Conservation (phyloP, 2,113 vertebrate genomes). For the Cygnus atratus region DNA sequence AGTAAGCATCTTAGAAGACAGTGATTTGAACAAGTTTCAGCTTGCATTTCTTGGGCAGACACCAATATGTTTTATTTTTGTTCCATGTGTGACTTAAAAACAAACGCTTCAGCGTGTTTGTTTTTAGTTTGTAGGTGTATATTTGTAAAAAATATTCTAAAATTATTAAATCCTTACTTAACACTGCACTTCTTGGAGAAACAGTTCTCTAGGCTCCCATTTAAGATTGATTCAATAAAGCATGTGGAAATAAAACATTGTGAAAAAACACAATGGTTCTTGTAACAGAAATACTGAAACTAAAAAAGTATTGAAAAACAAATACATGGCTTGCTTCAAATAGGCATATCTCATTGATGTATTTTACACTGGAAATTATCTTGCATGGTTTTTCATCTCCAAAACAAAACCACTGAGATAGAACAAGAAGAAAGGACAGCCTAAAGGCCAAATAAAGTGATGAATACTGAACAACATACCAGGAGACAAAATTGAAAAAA, state of each 20-base stretch:
- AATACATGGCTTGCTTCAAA: background rate
- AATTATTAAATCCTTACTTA: background rate
- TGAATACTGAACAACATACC: background rate
- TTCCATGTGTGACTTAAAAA: conserved; percentile 2
- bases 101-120: background rate
- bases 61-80: conserved; percentile 16
- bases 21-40: conserved; percentile 19
- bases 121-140: background rate
- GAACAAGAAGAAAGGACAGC: background rate
- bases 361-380: background rate
- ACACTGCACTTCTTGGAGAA: background rate
- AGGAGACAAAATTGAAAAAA: background rate
- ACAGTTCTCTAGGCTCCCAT: background rate
- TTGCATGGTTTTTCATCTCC: background rate
- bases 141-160: background rate
- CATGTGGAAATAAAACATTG: background rate
- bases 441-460: background rate
- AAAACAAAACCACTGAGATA: background rate
- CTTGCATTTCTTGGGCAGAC: background rate
- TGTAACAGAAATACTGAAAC: background rate
- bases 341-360: background rate
- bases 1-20: background rate
- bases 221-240: background rate
- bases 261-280: background rate
- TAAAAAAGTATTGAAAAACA: background rate